Base-by-base conservation (phyloP, 2,797 vertebrate species). In the Rhinogobio ventralis region DNA sequence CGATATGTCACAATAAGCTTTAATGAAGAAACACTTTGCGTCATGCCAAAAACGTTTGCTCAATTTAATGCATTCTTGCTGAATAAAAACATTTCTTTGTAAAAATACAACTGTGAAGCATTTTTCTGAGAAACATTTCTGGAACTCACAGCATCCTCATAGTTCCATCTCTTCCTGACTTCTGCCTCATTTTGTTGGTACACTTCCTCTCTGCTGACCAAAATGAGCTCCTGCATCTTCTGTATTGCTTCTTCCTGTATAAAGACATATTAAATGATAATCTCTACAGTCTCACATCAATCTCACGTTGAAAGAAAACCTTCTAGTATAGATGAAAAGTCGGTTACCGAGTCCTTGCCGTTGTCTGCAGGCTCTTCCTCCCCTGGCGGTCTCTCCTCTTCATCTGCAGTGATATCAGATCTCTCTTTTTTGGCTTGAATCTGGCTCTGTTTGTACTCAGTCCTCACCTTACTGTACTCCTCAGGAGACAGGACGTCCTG, bases 81-180 rank as follows among this genome's bases (percentile, higher is more conserved):
- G 15, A 72, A 25, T 71, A 71, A 15, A 25, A 19, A 28, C 11
- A 72, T 10, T 19, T 46, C n/a, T 5, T 15, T 49, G 3, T 42
- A 36, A 3, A n/a, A 67, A 10, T 9, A 17, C 4, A 23, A 39
- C 51, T 9, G 8, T 76, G 7, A 75, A 75, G 7, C 51, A 55
- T 57, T 14, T 57, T 76, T n/a, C 51, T 57, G 30, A 57, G 20
- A 75, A 64, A 25, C n/a, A 28, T n/a, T 25, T 53, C 49, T 45
- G 15, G 67, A 15, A 42, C 95, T 89, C 89, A 96, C 96, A 83
- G 94, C 93, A 0, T 97, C 96, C 89, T 97, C 96, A 73, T 93
- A 96, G 87, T 93, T 90, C 96, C 96, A 96, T 25, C 96, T 94
- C 84, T 96, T 95, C 82, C 95, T 92, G 86, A 97, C 96, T 83